Evolutionary conservation across 2,797 vertebrate genomes (phyloP), one percentile per base, ranked within the genome.

Genomic region (Dendrocincla fuliginosa): DNA sequence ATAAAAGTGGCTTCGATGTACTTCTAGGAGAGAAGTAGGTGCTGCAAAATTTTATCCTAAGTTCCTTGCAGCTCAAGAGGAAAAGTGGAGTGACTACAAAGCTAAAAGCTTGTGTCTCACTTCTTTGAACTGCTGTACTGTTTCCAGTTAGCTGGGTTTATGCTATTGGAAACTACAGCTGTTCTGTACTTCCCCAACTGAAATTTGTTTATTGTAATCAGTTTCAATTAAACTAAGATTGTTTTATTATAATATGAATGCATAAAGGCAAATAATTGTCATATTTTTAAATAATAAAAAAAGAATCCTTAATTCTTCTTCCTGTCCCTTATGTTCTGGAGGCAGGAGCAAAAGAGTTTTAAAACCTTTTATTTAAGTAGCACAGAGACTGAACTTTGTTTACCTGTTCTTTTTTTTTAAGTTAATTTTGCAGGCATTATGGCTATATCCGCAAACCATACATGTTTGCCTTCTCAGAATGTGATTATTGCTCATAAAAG

Each of bases 401-500:
- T 96, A 91, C 80, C 92, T 96, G 50, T 30, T 8, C 5, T 63
- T 14, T 7, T 64, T 35, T 42, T 44, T 63, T 94, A 96, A 91
- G 82, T 84, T 95, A 82, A 57, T 97, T 97, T 97, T 94, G 88
- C 76, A 93, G 39, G 56, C 82, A 90, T 96, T 96, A 84, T 96
- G 65, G 57, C 93, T 95, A 46, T 93, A 97, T 97, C 95, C 30
- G 5, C 83, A 86, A 92, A 91, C 81, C 35, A 11, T 90, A 69
- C 49, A 11, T 69, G 68, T 96, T 96, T 92, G 89, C 91, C 61
- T 96, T 96, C 96, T 95, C 95, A 95, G 91, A 97, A 98, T 96
- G 96, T 97, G 97, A 98, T 98, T 98, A 98, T 97, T 98, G 95
- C 86, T 97, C 90, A 95, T 98, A 98, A 98, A 97, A 95, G 71